Evolutionary conservation across 64 coral and sea anemone genomes (phyloP).

Genomic region (Pachyseris speciosa): DNA sequence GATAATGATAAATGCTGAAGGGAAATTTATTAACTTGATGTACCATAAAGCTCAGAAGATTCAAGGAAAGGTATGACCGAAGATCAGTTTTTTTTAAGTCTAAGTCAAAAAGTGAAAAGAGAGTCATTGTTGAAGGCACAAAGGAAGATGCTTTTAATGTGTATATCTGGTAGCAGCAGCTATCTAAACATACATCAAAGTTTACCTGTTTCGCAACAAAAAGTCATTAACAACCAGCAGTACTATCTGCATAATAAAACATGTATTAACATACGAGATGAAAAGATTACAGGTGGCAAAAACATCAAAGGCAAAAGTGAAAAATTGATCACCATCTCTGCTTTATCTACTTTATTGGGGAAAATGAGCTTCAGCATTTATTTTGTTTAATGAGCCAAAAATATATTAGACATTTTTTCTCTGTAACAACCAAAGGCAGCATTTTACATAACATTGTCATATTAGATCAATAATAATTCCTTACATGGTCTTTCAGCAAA

Average conservation of each 20-base stretch:
- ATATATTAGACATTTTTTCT: too few relatives aligned
- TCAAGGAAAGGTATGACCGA: not conserved
- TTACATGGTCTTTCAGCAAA: not conserved
- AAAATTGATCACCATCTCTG: not conserved
- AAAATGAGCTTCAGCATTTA: not conserved
- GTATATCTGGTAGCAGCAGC: not conserved
- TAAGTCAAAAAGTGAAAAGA: not conserved
- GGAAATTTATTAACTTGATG: not conserved
- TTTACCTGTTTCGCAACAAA: slow-evolving; percentile 11
- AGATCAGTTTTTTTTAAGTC: not conserved
- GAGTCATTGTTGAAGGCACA: not conserved
- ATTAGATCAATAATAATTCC: not conserved
- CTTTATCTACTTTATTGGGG: not conserved
- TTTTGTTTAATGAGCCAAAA: too few relatives aligned
- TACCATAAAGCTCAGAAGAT: not conserved
- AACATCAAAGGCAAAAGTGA: not conserved
- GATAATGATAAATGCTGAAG: too few relatives aligned
- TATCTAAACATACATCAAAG: slow-evolving; percentile 42
- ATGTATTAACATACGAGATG: slow-evolving; percentile 17
- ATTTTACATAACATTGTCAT: too few relatives aligned
- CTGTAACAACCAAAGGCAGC: too few relatives aligned
- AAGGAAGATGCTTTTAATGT: not conserved
- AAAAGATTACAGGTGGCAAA: slow-evolving; percentile 2
- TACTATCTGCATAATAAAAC: slow-evolving; percentile 40
- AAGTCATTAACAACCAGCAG: not conserved